A percentile compares a stretch with the other conserved stretches of the same genome.
phyloP scores from a whole-genome alignment of 2,888 invertebrate genomes.

The Tachina lurida region DNA sequence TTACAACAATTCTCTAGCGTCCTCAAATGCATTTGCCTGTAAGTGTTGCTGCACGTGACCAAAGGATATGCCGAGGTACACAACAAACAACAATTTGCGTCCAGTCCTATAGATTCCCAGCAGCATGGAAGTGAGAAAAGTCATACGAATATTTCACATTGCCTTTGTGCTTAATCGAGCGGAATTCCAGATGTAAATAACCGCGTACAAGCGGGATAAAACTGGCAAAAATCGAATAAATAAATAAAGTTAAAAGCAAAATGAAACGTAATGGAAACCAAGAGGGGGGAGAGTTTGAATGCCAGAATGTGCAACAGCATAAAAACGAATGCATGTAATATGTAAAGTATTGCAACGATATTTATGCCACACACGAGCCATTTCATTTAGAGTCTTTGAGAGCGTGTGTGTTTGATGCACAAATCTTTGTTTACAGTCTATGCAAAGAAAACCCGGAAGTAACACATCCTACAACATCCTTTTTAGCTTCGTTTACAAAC shows the following conservation, averaged over 20 bases:
- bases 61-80: conserved; percentile 2
- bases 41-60: conserved; percentile 62
- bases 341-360: conserved; percentile 49
- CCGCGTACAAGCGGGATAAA: conserved; percentile 66
- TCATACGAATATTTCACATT: conserved; percentile 68
- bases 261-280: conserved; percentile 23
- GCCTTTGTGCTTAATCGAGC: conserved; percentile 73
- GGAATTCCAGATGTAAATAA: conserved; percentile 74
- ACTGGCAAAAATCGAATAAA: conserved; percentile 12
- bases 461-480: conserved; percentile 65
- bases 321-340: not conserved
- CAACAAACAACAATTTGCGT: conserved; percentile 10
- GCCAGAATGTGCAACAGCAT: conserved; percentile 45
- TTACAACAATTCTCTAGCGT: conserved; percentile 60
- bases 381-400: conserved; percentile 38
- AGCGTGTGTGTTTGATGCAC: conserved; percentile 12
- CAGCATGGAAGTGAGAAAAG: conserved; percentile 70
- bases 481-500: conserved; percentile 57
- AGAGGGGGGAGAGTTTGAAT: conserved; percentile 4
- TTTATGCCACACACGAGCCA: conserved; percentile 63
- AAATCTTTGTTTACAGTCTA: conserved; percentile 65
- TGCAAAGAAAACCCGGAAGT: conserved; percentile 68
- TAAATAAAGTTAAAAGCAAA: conserved; percentile 17
- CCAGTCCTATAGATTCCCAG: conserved; percentile 21
- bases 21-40: conserved; percentile 30